Percentiles rank a stretch among this genome's conserved stretches.
These are phyloP conservation scores for Hydrotaea diabolus DNA, from an alignment of 2,888 invertebrate species.

Conservation along the genomic window DNA sequence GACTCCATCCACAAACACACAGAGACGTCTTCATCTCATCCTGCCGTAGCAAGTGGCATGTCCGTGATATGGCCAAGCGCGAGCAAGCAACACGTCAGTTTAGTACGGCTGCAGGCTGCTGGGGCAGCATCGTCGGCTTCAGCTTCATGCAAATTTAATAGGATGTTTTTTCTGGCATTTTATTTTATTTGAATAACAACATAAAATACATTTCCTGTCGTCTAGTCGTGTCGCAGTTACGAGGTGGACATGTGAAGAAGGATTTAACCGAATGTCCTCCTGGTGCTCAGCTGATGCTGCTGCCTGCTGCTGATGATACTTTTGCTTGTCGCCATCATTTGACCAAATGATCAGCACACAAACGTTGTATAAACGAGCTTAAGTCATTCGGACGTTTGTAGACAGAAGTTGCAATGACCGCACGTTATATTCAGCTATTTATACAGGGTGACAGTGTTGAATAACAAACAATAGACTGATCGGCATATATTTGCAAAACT, in stretches of 20 bases:
- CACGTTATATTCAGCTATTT: no score
- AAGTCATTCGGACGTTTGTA: neutral
- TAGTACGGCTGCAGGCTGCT: neutral
- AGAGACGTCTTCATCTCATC: neutral
- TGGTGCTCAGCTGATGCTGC: slow-evolving; percentile 33
- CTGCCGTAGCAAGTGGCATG: neutral
- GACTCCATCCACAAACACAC: slow-evolving; percentile 29
- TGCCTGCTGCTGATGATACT: neutral
- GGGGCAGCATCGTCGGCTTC: slow-evolving; percentile 55
- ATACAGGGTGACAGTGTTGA: no score
- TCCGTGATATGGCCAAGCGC: slow-evolving; percentile 48
- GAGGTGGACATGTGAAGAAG: neutral
- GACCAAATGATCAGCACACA: slow-evolving; percentile 38
- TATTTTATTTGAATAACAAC: slow-evolving; percentile 71
- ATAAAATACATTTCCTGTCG: slow-evolving; percentile 79
- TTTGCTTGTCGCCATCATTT: slow-evolving; percentile 19
- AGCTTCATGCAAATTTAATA: slow-evolving; percentile 80
- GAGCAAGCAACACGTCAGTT: slow-evolving; percentile 71
- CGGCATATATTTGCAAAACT: no score
- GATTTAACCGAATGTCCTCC: slow-evolving; percentile 22
- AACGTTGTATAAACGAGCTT: slow-evolving; percentile 6
- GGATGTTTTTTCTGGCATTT: slow-evolving; percentile 55
- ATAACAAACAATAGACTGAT: no score
- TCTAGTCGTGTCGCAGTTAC: slow-evolving; percentile 71
- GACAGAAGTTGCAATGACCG: no score